phyloP scores from a whole-genome alignment of 1,140 invertebrate genomes.

The Nasonia vitripennis region DNA sequence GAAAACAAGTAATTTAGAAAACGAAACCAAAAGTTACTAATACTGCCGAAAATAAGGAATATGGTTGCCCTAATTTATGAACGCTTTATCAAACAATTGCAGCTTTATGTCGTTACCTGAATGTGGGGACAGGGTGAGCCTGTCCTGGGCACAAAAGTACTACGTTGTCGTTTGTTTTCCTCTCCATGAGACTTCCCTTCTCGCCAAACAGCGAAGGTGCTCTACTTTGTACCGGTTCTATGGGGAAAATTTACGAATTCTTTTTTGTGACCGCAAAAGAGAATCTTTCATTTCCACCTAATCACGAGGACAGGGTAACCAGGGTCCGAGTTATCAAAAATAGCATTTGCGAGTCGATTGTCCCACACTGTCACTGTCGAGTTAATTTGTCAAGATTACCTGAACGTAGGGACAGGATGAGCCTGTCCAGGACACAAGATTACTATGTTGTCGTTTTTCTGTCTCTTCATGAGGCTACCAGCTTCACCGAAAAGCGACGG shows the following conservation, averaged over 20 bases:
- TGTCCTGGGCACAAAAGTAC: slow-evolving; percentile 88
- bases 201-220: slow-evolving; percentile 81
- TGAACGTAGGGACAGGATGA: slow-evolving; percentile 82
- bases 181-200: slow-evolving; percentile 73
- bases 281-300: background rate
- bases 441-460: slow-evolving; percentile 78
- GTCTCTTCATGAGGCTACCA: slow-evolving; percentile 71
- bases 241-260: slow-evolving; percentile 36
- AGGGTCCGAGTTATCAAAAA: background rate
- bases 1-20: slow-evolving; percentile 57
- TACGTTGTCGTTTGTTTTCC: slow-evolving; percentile 76
- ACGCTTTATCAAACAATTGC: background rate
- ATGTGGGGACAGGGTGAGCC: slow-evolving; percentile 82
- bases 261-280: background rate
- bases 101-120: slow-evolving; percentile 78
- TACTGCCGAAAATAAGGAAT: background rate
- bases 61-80: background rate
- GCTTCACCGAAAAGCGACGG: slow-evolving; percentile 80
- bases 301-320: background rate
- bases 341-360: background rate
- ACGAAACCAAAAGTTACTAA: slow-evolving; percentile 51
- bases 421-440: slow-evolving; percentile 89
- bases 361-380: background rate
- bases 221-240: slow-evolving; percentile 84
- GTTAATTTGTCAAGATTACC: slow-evolving; percentile 75